Percentiles rank a stretch among this genome's conserved stretches.
phyloP scores from a whole-genome alignment of 2,113 vertebrate genomes.

The Pterophyllum scalare region DNA sequence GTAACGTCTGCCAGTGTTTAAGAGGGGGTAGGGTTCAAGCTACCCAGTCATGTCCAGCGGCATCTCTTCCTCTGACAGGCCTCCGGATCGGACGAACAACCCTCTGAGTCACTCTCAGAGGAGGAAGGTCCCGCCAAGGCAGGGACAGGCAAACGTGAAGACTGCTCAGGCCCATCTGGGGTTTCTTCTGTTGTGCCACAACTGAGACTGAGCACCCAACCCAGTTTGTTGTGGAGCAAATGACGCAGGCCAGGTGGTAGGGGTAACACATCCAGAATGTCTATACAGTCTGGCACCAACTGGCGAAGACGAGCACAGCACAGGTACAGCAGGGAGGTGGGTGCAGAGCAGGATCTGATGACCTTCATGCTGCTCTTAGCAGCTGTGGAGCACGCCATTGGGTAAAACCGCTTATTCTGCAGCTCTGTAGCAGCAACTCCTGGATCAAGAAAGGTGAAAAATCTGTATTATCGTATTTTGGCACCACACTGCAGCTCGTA shows the following conservation, averaged over 20 bases:
- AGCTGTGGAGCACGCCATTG: conserved; percentile 97
- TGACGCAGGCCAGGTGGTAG: conserved; percentile 95
- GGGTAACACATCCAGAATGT: conserved; percentile 90
- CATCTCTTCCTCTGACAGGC: conserved; percentile 93
- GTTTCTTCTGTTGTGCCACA: conserved; percentile 56
- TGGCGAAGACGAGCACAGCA: conserved; percentile 95
- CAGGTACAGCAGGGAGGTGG: conserved; percentile 94
- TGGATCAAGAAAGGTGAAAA: conserved; percentile 45
- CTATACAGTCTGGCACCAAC: conserved; percentile 87
- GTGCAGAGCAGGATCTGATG: conserved; percentile 90
- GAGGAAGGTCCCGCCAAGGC: conserved; percentile 67
- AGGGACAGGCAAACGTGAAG: conserved; percentile 41
- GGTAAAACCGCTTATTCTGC: conserved; percentile 93
- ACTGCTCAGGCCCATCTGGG: conserved; percentile 43
- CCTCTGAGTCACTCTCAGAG: conserved; percentile 84
- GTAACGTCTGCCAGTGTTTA: conserved; percentile 38
- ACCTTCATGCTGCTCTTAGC: conserved; percentile 99
- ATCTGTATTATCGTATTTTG: neutral
- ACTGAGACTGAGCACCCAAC: conserved; percentile 95
- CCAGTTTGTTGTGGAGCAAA: conserved; percentile 92
- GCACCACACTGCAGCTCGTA: neutral
- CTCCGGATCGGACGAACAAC: conserved; percentile 82
- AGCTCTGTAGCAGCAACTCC: conserved; percentile 93
- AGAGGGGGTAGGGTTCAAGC: conserved; percentile 5
- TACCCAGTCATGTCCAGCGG: conserved; percentile 87